phyloP scores from a whole-genome alignment of 2,888 invertebrate species.

The Drosophila paranaensis region DNA sequence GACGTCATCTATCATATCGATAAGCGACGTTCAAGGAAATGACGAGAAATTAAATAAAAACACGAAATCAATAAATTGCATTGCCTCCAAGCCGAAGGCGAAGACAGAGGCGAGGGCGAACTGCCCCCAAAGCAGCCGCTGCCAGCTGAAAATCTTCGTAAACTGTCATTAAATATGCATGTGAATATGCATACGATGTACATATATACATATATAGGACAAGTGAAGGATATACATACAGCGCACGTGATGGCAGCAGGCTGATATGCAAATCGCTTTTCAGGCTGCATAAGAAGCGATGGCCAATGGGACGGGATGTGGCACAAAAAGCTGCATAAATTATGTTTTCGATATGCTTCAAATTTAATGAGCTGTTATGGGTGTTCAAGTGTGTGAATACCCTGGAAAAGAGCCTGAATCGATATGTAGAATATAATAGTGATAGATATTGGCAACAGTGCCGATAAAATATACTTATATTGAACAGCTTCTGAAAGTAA shows the following conservation, averaged over 20 bases:
- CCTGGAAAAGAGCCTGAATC: not conserved
- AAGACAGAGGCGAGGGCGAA: constrained; percentile 2
- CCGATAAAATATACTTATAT: no score
- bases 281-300: constrained; percentile 38
- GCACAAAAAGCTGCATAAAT: constrained; percentile 49
- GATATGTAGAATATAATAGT: not conserved
- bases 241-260: constrained; percentile 2
- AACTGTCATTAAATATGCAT: constrained; percentile 71
- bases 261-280: constrained; percentile 18
- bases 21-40: constrained; percentile 40
- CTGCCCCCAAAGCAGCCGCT: constrained; percentile 5
- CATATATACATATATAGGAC: constrained; percentile 13
- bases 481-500: no score
- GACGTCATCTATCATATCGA: constrained; percentile 32
- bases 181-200: constrained; percentile 32
- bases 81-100: constrained; percentile 17
- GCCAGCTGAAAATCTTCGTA: constrained; percentile 44
- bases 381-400: constrained; percentile 1
- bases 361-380: not conserved
- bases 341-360: constrained; percentile 34
- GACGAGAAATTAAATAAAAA: constrained; percentile 68
- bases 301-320: constrained; percentile 26
- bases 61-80: constrained; percentile 76
- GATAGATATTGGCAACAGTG: not conserved
- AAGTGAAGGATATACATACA: constrained; percentile 30